Base-by-base conservation (phyloP, 1,140 invertebrate species). In the Pteromalus puparum region DNA sequence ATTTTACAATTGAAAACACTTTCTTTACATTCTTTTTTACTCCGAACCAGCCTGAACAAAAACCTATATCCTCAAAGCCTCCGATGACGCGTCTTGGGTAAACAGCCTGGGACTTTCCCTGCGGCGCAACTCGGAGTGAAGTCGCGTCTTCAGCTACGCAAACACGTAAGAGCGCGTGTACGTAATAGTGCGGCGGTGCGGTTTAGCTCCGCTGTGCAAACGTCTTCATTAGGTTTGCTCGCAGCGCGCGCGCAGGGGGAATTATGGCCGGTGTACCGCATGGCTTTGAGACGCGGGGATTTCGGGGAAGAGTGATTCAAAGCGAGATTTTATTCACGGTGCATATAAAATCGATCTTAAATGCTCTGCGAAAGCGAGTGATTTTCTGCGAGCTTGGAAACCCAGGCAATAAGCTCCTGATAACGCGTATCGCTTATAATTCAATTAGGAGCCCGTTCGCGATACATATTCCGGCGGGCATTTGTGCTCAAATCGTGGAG, bases 211-310 rank as follows among this genome's bases (percentile, higher is more conserved):
- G 18, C 48, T 75, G 34, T 46, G 38, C 73, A 46, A 75, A 75
- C 24, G 42, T 75, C 34, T 75, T 75, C 73, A 75, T 42, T 75
- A 75, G 38, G 73, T 75, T 75, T 75, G 21, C 73, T 26, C 34
- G 9, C 72, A 18, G 38, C 38, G 38, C 30, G 38, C 38, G 38
- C 30, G 30, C 9, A 42, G 38, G 38, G 38, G 38, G 38, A 12
- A 42, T 42, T 34, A 34, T 34, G 6, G 30, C 30, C 30, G 6
- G 30, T 34, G 30, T 34, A 34, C 34, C 34, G 5, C 38, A 10
- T 42, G 38, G 34, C 34, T 34, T 34, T 34, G 2, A 34, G 34
- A 0, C 38, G 3, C 26, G 30, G n/a, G 4, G 18, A 74, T 34
- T 74, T 74, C 30, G 72, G 1, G 21, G 24, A 68, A 61, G n/a